phyloP scores from a whole-genome alignment of 2,797 vertebrate genomes.

The Sebastes paucispinis region DNA sequence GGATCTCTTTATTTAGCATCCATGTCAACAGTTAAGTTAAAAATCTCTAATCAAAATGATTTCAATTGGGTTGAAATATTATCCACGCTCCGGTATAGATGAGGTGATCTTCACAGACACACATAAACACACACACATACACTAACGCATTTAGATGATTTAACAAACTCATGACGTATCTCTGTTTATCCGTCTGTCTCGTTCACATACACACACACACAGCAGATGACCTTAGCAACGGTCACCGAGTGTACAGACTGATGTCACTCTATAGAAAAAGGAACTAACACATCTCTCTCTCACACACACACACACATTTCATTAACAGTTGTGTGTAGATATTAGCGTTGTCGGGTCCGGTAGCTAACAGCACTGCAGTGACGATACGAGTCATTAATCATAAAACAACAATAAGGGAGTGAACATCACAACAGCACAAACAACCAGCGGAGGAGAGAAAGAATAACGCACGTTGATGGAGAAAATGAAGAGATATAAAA shows the following conservation, averaged over 20 bases:
- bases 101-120: background rate
- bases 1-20: too few relatives aligned
- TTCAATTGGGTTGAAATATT: too few relatives aligned
- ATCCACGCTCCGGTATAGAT: background rate
- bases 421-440: background rate
- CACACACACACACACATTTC: slow-evolving; percentile 47
- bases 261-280: slow-evolving; percentile 61
- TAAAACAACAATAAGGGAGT: slow-evolving; percentile 1
- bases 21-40: too few relatives aligned
- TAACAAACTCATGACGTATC: slow-evolving; percentile 2
- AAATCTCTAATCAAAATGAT: too few relatives aligned
- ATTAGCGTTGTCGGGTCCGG: slow-evolving; percentile 23
- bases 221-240: slow-evolving; percentile 54
- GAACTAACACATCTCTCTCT: background rate
- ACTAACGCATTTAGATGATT: background rate
- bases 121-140: background rate
- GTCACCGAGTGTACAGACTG: slow-evolving; percentile 56
- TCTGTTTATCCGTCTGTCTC: slow-evolving; percentile 8
- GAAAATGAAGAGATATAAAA: background rate
- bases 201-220: slow-evolving; percentile 18
- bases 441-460: too few relatives aligned
- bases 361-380: slow-evolving; percentile 12
- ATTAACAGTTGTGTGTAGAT: slow-evolving; percentile 67
- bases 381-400: slow-evolving; percentile 53
- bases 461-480: background rate